Base-by-base conservation (phyloP, 2,113 vertebrate genomes). In the Campylorhamphus procurvoides region DNA sequence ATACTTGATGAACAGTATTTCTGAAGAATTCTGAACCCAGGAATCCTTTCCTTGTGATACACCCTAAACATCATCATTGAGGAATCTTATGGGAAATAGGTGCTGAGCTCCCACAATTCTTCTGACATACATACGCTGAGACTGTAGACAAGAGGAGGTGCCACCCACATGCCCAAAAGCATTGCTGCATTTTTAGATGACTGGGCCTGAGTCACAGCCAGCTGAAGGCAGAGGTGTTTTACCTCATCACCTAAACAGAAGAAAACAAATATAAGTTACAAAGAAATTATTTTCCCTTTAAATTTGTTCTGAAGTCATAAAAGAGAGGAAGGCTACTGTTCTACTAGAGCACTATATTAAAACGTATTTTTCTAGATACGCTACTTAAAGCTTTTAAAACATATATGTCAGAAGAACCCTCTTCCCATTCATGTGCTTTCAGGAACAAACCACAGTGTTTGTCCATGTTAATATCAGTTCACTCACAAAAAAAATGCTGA, bases 101-200 rank as follows among this genome's bases (percentile, higher is more conserved):
- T 64, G 13, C 29, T 90, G 46, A 78, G 44, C 46, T 83, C 44
- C 18, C 29, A 52, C 6, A 74, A 18, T 25, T 81, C 44, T 94
- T 64, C 66, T 73, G 47, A 56, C 33, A 84, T 87, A 99, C 99
- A 7, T 97, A 99, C 99, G 42, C 98, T 98, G 59, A 99, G 98
- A 73, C 97, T 97, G 83, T 99, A 98, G 73, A 99, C 96, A 24
- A 99, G 98, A 0, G 99, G 99, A 1, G 98, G 98, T 5, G 94
- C 97, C 50, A 99, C 89, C 99, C 99, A 99, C 91, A 98, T 98
- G 44, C 98, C 98, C 96, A 99, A 93, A 52, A 99, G 98, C 35
- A 98, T 97, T 40, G 98, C 97, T 12, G 99, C 99, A 39, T 98
- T 99, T 94, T 99, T 98, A 59, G 99, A 99, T 15, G 98, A 98